Conservation (phyloP, 2,797 vertebrate species). For the Monodelphis domestica region DNA sequence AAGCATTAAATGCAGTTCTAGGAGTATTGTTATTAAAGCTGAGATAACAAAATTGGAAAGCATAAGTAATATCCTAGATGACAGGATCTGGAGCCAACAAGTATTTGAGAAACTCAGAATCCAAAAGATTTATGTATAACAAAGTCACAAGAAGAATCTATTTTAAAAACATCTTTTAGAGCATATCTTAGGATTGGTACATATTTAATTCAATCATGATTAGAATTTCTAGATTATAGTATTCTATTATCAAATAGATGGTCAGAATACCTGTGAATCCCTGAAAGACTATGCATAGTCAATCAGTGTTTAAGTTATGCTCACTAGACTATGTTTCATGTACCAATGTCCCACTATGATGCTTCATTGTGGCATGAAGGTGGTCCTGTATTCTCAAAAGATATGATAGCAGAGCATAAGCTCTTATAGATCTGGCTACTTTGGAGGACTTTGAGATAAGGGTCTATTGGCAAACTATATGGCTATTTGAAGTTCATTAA, state of each 20-base stretch:
- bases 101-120: background rate
- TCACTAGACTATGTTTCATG: too few species aligned
- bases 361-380: background rate
- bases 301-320: too few species aligned
- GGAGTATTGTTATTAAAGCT: background rate
- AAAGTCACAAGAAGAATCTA: background rate
- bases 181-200: conserved; percentile 5
- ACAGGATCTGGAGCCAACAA: background rate
- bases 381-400: background rate
- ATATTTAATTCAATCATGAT: background rate
- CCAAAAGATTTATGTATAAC: background rate
- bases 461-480: too few species aligned
- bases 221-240: background rate
- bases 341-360: background rate
- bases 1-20: background rate
- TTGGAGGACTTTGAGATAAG: too few species aligned
- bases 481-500: background rate
- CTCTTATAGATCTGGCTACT: background rate
- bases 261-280: background rate
- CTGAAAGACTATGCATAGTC: background rate
- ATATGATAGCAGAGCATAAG: background rate
- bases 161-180: background rate
- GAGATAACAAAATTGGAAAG: background rate
- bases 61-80: background rate
- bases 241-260: background rate